Conservation (phyloP, 2,888 invertebrate species). For the Baccha elongata region DNA sequence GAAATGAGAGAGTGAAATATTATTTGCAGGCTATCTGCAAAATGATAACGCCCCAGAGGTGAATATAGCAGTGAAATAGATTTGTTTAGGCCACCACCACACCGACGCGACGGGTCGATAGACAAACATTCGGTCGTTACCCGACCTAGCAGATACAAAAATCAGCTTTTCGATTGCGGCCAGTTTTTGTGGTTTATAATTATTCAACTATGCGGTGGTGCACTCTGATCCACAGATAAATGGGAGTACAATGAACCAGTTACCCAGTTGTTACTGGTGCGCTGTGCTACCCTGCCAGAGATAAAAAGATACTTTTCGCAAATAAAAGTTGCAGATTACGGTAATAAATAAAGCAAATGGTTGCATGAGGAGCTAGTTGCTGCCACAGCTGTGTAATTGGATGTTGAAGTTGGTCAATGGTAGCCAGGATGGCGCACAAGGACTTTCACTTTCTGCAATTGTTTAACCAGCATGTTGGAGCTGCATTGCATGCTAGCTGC, state of each 20-base stretch:
- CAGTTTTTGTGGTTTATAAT: constrained; percentile 51
- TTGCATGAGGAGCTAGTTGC: constrained; percentile 43
- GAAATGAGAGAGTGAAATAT: constrained; percentile 72
- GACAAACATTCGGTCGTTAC: constrained; percentile 21
- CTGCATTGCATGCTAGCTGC: constrained; percentile 33
- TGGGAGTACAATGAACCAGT: constrained; percentile 67
- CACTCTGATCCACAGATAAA: constrained; percentile 36
- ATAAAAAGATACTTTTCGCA: constrained; percentile 56
- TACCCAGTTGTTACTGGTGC: constrained; percentile 57
- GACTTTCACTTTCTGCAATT: constrained; percentile 73
- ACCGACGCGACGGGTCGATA: neutral
- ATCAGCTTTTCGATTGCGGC: constrained; percentile 45
- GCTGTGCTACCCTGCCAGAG: constrained; percentile 9
- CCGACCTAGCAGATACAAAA: constrained; percentile 24
- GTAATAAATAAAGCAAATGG: constrained; percentile 65
- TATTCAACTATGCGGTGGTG: constrained; percentile 44
- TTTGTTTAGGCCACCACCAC: constrained; percentile 45
- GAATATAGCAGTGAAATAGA: constrained; percentile 67
- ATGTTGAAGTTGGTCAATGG: constrained; percentile 67
- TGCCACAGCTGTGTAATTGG: constrained; percentile 68
- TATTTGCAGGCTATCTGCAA: constrained; percentile 41
- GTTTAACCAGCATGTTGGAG: constrained; percentile 27
- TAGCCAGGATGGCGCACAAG: constrained; percentile 72
- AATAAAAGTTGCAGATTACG: constrained; percentile 66
- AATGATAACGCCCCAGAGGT: constrained; percentile 69